Base-by-base conservation (phyloP, 2,888 invertebrate genomes). In the Trilocha varians region DNA sequence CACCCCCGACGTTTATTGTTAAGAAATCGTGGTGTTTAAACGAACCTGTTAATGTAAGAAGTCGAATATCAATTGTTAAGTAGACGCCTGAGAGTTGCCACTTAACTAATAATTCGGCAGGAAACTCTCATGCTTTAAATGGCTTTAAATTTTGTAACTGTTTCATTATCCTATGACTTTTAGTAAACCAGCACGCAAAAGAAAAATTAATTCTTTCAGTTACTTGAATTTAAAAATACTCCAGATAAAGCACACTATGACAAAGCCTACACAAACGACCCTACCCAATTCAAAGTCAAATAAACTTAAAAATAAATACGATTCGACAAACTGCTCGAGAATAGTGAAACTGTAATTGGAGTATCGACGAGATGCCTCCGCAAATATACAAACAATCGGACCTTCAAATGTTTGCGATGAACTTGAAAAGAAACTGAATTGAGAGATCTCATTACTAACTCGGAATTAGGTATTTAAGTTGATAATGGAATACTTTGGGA, bases 1-100 rank as follows among this genome's bases (percentile, higher is more conserved):
- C 15, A 36, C 16, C 3, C 16, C 16, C 5, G 36, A 8, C 1
- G 9, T 17, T 34, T 34, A 34, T 38, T 38, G 35, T 34, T 5
- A 8, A 16, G 38, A 13, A 38, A 25, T 34, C 41, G 37, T 42
- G 6, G 5, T 5, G 6, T 32, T 15, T 34, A 38, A 42, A 42
- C 13, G 9, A 18, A 16, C 32, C 15, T 13, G 3, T 16, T 2
- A 16, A 17, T 9, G 15, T 37, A 36, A 36, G n/a, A 37, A 40
- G 34, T 44, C 34, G 13, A 32, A 42, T 34, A 37, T 39, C 41
- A 40, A 45, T 40, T 42, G 38, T 39, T 42, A 41, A 45, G 32
- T 42, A 41, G 39, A 13, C 16, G 34, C 36, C 39, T 39, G 25
- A 41, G 34, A 33, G 17, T 33, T 41, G 18, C 16, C 17, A 41